Conservation (phyloP, 2,797 vertebrate species). For the Chrysocyon brachyurus region DNA sequence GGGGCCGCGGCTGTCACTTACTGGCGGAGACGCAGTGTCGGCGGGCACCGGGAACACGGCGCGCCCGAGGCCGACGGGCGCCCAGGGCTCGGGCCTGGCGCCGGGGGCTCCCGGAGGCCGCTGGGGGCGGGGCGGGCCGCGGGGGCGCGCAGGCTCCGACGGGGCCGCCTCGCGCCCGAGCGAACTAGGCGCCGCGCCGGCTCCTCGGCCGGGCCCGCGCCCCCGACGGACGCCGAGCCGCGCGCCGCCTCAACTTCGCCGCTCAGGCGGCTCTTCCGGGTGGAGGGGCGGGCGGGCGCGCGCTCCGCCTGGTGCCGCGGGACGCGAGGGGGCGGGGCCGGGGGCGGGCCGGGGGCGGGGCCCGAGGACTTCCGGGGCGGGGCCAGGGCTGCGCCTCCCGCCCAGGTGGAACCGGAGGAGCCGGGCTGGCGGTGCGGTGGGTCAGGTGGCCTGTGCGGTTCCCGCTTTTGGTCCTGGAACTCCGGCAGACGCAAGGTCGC, state of each 20-base stretch:
- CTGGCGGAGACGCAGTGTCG: not conserved
- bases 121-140: not conserved
- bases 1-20: constrained; percentile 59
- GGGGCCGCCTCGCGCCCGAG: not conserved
- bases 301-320: not conserved
- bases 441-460: rapidly evolving
- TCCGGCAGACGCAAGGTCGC: not conserved
- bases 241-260: not conserved
- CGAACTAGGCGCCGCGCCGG: not conserved
- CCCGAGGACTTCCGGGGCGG: not conserved
- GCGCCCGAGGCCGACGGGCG: not conserved
- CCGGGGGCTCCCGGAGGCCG: not conserved
- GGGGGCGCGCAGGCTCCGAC: constrained; percentile 48
- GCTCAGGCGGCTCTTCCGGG: constrained; percentile 57
- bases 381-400: not conserved
- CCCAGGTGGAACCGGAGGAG: rapidly evolving
- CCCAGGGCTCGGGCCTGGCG: not conserved
- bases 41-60: not conserved
- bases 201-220: not conserved
- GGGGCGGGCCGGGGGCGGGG: no score
- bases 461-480: not conserved
- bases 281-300: not conserved
- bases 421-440: rapidly evolving
- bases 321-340: not conserved
- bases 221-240: not conserved